Evolutionary conservation across 2,888 invertebrate species (phyloP), one percentile per base, ranked within the genome.

Genomic region (Helleia helle): DNA sequence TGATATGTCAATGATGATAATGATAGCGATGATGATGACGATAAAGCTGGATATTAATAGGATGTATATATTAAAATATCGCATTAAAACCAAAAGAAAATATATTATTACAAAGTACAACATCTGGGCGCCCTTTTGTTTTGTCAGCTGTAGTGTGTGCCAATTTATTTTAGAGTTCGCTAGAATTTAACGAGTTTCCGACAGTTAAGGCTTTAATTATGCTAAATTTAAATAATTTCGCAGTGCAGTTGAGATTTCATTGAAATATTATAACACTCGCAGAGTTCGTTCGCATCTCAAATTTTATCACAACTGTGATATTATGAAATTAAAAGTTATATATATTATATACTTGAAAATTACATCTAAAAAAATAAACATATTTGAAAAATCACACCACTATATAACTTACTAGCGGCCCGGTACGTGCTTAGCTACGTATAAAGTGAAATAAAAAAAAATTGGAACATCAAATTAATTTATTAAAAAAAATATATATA

Each of bases 221-320:
- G 17, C 26, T 13, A 13, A 9, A 28, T 37, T 28, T 38, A n/a
- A 27, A 26, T 8, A 5, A 28, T 28, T 29, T 38, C 38, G 29
- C 29, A 38, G 26, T 38, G 29, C 38, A 38, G 13, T 38, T 18
- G n/a, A n/a, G n/a, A n/a, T n/a, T n/a, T n/a, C n/a, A n/a, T n/a
- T n/a, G n/a, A n/a, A n/a, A n/a, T n/a, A n/a, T 26, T 26, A 9
- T 26, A 26, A 26, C 11, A 1, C 4, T 2, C 1, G n/a, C 26
- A n/a, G n/a, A n/a, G n/a, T n/a, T n/a, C n/a, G n/a, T n/a, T n/a
- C n/a, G n/a, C 18, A 6, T 18, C 18, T 18, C 6, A 6, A 18
- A 18, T 18, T 18, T 18, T 4, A 6, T 18, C 18, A 18, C n/a
- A n/a, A n/a, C n/a, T n/a, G n/a, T n/a, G n/a, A n/a, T n/a, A n/a